phyloP scores from a whole-genome alignment of 2,888 invertebrate genomes.

The Spicauda simplicius region DNA sequence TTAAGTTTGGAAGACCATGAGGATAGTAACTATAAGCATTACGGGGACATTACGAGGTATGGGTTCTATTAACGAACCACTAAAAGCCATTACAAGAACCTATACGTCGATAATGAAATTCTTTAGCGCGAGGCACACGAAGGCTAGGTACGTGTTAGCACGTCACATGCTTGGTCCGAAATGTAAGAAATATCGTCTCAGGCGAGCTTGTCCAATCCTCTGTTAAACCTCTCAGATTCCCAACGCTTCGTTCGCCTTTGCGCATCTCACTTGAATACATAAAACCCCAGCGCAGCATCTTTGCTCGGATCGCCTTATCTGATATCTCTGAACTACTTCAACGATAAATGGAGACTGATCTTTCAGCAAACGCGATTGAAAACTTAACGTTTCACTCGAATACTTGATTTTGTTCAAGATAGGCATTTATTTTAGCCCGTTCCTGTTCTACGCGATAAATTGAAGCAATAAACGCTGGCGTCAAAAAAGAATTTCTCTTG shows the following conservation, averaged over 20 bases:
- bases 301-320: conserved; percentile 64
- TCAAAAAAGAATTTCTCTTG: conserved; percentile 2
- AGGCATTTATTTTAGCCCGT: conserved; percentile 24
- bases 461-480: conserved; percentile 21
- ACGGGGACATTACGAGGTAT: conserved; percentile 13
- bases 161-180: conserved; percentile 34
- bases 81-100: conserved; percentile 61
- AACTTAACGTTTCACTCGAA: conserved; percentile 52
- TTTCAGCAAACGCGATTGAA: conserved; percentile 62
- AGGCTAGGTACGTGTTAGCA: conserved; percentile 61
- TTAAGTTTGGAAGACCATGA: conserved; percentile 15
- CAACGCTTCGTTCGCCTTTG: conserved; percentile 33
- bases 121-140: conserved; percentile 69
- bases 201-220: conserved; percentile 27
- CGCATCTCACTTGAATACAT: conserved; percentile 53
- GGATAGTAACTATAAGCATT: conserved; percentile 6
- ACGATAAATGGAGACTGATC: conserved; percentile 73
- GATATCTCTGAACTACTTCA: conserved; percentile 62
- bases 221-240: conserved; percentile 34
- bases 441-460: neutral
- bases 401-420: conserved; percentile 44
- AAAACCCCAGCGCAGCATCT: conserved; percentile 59
- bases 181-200: conserved; percentile 29
- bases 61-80: conserved; percentile 49
- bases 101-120: conserved; percentile 73